Evolutionary conservation across 2,888 invertebrate species (phyloP), one percentile per base, ranked within the genome.

Genomic region (Hermaeophaga mercurialis): DNA sequence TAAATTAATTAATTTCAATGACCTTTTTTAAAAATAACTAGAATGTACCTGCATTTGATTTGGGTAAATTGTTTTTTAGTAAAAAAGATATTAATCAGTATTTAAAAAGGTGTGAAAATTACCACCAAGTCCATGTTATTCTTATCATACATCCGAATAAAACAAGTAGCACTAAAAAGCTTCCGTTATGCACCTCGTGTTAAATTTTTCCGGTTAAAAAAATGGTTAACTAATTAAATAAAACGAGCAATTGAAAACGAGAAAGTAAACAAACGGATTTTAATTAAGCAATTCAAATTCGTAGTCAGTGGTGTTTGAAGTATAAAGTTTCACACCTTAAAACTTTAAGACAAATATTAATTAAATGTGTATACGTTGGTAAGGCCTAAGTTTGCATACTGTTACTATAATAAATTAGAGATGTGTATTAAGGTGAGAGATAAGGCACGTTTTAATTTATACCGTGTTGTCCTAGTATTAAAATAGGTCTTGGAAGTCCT

Each of bases 251-350:
- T 59, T 61, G 55, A 34, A 53, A 47, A 54, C 58, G 56, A 55
- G 56, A 59, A 58, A 59, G 45, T 33, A 54, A 56, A 64, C 61
- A 62, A 63, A 52, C 57, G 41, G 57, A 59, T 50, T 60, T 52
- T 64, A 67, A 66, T 66, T 64, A 66, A 66, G 65, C 56, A 60
- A 67, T 67, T 64, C 59, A 63, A 63, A 66, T 67, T 64, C 66
- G 53, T 59, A 58, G 65, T 61, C 65, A 65, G 65, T 61, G 50
- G 44, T 57, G 61, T 59, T 63, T 62, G 60, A 61, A 56, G 58
- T 61, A 11, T 11, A 54, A 56, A 64, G 57, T 62, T 64, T 64
- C 61, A 63, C 64, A 66, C 66, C 66, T 67, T 54, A 53, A 54
- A 57, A 36, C 60, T 60, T 57, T 50, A 56, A 60, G 59, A 55